phyloP scores from a whole-genome alignment of 2,797 vertebrate species.

The Pangasius sanitwongsei region DNA sequence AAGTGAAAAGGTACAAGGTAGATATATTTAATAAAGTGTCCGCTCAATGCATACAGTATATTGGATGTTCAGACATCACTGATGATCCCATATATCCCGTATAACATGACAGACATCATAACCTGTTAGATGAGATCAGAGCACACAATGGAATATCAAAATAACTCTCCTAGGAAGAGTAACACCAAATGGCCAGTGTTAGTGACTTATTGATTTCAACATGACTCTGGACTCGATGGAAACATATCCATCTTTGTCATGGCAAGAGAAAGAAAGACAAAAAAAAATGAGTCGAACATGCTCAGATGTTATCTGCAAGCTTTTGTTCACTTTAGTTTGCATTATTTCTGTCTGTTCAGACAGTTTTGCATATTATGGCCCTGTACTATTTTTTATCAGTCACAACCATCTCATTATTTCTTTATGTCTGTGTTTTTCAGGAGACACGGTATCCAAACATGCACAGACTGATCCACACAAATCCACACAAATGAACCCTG shows the following conservation, averaged over 20 bases:
- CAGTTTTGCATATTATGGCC: background rate
- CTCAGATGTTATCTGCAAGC: background rate
- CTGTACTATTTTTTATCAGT: background rate
- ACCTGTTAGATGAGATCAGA: slow-evolving; percentile 21
- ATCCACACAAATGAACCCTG: slow-evolving; percentile 37
- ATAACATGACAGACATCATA: slow-evolving; percentile 17
- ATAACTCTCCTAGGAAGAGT: slow-evolving; percentile 34
- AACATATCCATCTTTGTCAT: slow-evolving; percentile 30
- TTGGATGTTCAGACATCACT: background rate
- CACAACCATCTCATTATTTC: slow-evolving; percentile 11
- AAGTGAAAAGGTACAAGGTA: background rate
- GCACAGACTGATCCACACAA: slow-evolving; percentile 38
- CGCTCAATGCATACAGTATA: background rate
- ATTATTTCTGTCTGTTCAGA: background rate
- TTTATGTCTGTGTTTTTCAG: background rate
- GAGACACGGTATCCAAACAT: slow-evolving; percentile 31
- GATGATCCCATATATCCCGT: background rate
- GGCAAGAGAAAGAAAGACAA: background rate
- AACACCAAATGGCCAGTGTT: slow-evolving; percentile 34
- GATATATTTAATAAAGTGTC: background rate
- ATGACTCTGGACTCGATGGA: slow-evolving; percentile 51
- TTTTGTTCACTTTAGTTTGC: background rate
- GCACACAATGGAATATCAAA: slow-evolving; percentile 11
- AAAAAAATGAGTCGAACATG: background rate
- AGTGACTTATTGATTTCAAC: slow-evolving; percentile 50